phyloP scores from a whole-genome alignment of 2,797 vertebrate species.

The Schizothorax lantsangensis region DNA sequence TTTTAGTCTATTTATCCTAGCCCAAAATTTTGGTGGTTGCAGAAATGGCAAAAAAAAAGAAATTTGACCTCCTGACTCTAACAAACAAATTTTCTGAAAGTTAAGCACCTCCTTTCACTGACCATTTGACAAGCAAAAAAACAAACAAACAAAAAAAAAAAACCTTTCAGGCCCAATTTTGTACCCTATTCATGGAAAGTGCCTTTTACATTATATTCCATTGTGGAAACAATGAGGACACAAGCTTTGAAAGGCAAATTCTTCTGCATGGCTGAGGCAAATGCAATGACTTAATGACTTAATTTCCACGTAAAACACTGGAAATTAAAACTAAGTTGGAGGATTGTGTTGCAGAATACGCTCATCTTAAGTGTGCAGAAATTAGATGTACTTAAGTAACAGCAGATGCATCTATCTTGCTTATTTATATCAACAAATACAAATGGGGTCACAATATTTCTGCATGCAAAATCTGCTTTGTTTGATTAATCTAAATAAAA shows the following conservation, averaged over 20 bases:
- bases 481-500: background rate
- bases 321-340: background rate
- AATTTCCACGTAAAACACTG: constrained; percentile 1
- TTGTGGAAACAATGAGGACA: constrained; percentile 24
- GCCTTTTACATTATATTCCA: constrained; percentile 9
- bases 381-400: background rate
- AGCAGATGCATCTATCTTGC: background rate
- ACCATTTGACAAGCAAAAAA: background rate
- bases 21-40: background rate
- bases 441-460: background rate
- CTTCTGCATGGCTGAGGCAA: constrained; percentile 9
- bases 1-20: background rate
- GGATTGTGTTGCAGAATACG: background rate
- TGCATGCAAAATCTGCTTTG: background rate
- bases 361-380: background rate
- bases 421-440: background rate
- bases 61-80: background rate
- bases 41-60: background rate
- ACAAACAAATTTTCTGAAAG: background rate
- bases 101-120: background rate
- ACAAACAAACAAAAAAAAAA: background rate
- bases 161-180: background rate
- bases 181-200: background rate
- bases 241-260: constrained; percentile 40
- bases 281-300: constrained; percentile 36